Evolutionary conservation across 1,140 invertebrate species (phyloP), one percentile per base, ranked within the genome.

Genomic region (Argopecten irradians): DNA sequence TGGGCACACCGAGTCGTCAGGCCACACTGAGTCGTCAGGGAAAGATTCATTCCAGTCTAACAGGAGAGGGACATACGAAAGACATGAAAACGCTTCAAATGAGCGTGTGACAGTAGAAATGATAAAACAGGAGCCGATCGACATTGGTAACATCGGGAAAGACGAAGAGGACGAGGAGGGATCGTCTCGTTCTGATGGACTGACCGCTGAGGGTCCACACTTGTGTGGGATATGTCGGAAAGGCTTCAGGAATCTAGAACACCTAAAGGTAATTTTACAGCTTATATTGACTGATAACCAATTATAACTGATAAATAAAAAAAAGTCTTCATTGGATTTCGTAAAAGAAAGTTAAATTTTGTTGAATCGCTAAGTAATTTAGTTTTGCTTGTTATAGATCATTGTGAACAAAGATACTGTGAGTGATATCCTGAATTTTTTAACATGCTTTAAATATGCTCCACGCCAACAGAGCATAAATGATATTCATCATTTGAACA

Each of bases 181-280:
- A 28, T 5, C 22, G 3, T n/a, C 22, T 71, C 22, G n/a, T 32
- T 71, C 82, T 0, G 82, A 82, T 84, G 34, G 36, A 87, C 1
- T 16, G 39, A n/a, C 41, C 22, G n/a, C 82, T 5, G 85, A 86
- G 83, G 89, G 87, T 11, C 89, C 91, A 14, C 92, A 93, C 71
- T 88, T 91, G 71, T 94, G 93, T 91, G 93, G 92, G 5, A 91
- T 94, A 16, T 94, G 93, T 85, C 82, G 90, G 22, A 85, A 91
- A 35, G 92, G 90, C 3, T 94, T 93, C 86, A 86, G 90, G 32
- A 90, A 89, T 39, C 46, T 94, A 0, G 86, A 90, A 22, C 86
- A 91, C 46, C 87, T 94, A 8, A 93, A 93, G 92, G 93, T 94
- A 89, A 46, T 82, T 71, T 3, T 85, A 1, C n/a, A n/a, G n/a